Evolutionary conservation across 2,113 vertebrate genomes (phyloP), one percentile per base, ranked within the genome.

Genomic region (Antennarius striatus): DNA sequence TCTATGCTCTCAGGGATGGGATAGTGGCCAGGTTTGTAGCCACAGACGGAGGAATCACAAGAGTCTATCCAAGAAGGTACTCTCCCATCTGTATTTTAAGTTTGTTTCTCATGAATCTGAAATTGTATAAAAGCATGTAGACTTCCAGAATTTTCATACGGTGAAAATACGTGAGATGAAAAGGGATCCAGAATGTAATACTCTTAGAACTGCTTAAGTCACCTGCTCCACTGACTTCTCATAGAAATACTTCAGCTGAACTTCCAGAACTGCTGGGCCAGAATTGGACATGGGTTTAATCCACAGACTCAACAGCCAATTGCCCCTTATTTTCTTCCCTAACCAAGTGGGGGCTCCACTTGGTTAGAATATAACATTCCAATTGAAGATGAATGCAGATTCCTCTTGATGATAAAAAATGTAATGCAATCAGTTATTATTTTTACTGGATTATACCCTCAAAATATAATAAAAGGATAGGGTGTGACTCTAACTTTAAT

Each of bases 1-100:
- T 80, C 12, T 57, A 49, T 86, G 32, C 68, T 82, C 69, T 67
- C 86, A 99, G 96, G 22, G 88, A 94, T 46, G 96, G 96, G 82
- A 93, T 96, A 58, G 89, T 93, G 73, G 95, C 96, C 54, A 94
- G 94, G 49, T 99, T 98, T 88, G 97, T 99, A 56, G 95, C 95
- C 75, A 99, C 98, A 32, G 97, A 99, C 86, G 98, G 96, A 76
- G 98, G 98, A 76, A 95, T 99, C 85, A 99, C 98, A 63, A 94
- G 98, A 91, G 93, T 99, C 64, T 98, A 93, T 85, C 97, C 98
- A 0, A 96, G 93, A 94, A 96, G 94, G 98, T 99, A 94, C 89
- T 80, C 29, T 62, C 49, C 3, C 32, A 10, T 32, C 43, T 14
- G 55, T 60, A 40, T 36, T 71, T 63, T 67, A 47, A 45, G 36